These are phyloP conservation scores for Pitangus sulphuratus DNA, from an alignment of 2,797 vertebrate genomes.

Conservation along the genomic window DNA sequence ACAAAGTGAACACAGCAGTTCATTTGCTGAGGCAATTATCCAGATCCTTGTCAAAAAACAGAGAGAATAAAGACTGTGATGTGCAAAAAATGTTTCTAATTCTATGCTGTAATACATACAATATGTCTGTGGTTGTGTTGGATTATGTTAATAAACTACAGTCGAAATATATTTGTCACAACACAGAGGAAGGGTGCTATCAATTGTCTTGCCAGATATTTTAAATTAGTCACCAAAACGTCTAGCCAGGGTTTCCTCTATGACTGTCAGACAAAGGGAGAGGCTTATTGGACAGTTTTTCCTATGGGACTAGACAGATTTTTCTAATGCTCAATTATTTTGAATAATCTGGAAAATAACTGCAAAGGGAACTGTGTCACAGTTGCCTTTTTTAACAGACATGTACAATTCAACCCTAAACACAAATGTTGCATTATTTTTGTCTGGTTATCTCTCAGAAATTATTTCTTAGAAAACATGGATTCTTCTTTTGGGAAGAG, in stretches of 20 bases:
- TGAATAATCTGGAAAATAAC: slow-evolving; percentile 74
- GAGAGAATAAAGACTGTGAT: slow-evolving; percentile 73
- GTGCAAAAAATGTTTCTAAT: slow-evolving; percentile 81
- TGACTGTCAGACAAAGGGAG: slow-evolving; percentile 78
- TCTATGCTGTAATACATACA: slow-evolving; percentile 81
- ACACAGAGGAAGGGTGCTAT: slow-evolving; percentile 84
- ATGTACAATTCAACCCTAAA: slow-evolving; percentile 40
- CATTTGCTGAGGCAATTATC: slow-evolving; percentile 82
- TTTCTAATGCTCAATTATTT: slow-evolving; percentile 61
- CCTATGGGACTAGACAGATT: slow-evolving; percentile 62
- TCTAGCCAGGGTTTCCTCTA: slow-evolving; percentile 86
- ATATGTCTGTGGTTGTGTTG: slow-evolving; percentile 83
- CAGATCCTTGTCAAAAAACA: slow-evolving; percentile 79
- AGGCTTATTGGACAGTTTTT: slow-evolving; percentile 64
- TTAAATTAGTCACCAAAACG: slow-evolving; percentile 83
- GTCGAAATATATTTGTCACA: slow-evolving; percentile 89
- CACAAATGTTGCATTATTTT: slow-evolving; percentile 46
- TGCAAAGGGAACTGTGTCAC: slow-evolving; percentile 64
- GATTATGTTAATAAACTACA: slow-evolving; percentile 83
- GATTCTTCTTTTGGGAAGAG: neutral
- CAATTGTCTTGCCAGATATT: slow-evolving; percentile 83
- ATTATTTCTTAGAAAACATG: neutral
- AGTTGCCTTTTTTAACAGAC: slow-evolving; percentile 67
- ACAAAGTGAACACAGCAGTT: slow-evolving; percentile 78
- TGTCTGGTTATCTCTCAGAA: slow-evolving; percentile 59